phyloP scores from a whole-genome alignment of 2,113 vertebrate species.

The Osmerus mordax region DNA sequence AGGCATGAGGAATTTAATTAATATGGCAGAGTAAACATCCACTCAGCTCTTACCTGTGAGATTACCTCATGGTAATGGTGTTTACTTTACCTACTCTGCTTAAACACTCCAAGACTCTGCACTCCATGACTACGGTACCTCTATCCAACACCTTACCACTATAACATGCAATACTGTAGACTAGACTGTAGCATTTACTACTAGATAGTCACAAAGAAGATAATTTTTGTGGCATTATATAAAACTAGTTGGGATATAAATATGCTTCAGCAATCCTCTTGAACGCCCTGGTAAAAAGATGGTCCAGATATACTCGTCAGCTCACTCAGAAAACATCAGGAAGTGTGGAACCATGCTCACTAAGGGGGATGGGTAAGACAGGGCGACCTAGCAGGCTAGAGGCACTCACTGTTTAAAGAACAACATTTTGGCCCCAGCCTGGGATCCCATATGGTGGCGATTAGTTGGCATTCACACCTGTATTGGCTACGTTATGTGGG shows the following conservation, averaged over 20 bases:
- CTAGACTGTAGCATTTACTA: too few species aligned
- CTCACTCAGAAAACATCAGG: too few species aligned
- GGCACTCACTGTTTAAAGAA: slow-evolving; percentile 6
- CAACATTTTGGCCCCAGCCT: not conserved
- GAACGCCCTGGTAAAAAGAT: too few species aligned
- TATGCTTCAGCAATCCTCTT: too few species aligned
- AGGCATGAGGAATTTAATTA: slow-evolving; percentile 55
- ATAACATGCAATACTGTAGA: not conserved
- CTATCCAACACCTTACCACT: not conserved
- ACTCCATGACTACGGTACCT: not conserved
- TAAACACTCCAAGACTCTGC: not conserved
- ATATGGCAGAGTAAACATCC: slow-evolving; percentile 53
- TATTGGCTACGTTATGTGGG: slow-evolving; percentile 13
- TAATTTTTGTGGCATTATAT: too few species aligned
- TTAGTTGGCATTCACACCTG: slow-evolving; percentile 7
- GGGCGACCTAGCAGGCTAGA: slow-evolving; percentile 26
- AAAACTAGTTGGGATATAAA: too few species aligned
- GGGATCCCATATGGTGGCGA: slow-evolving; percentile 8
- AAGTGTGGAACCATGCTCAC: too few species aligned
- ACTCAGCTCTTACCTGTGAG: slow-evolving; percentile 49
- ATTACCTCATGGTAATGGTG: slow-evolving; percentile 39
- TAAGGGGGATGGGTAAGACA: not conserved
- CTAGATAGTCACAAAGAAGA: too few species aligned
- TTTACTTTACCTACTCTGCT: too few species aligned
- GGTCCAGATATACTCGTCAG: too few species aligned